These are phyloP conservation scores for Pseudomyrmex flavicornis DNA, from an alignment of 1,140 invertebrate genomes.

Conservation along the genomic window DNA sequence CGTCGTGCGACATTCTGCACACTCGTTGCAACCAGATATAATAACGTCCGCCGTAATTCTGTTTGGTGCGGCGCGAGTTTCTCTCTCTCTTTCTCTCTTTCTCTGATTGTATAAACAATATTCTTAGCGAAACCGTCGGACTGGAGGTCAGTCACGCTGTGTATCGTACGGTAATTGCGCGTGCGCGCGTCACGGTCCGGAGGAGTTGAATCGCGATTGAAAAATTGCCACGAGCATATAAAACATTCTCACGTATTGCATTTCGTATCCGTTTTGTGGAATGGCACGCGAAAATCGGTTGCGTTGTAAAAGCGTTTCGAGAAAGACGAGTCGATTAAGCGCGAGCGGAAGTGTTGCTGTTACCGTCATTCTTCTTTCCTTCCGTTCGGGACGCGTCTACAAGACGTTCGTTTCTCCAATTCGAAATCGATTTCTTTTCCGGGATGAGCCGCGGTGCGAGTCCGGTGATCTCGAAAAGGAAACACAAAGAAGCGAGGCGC, in stretches of 20 bases:
- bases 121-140: conserved; percentile 54
- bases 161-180: conserved; percentile 17
- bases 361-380: conserved; percentile 18
- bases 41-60: background rate
- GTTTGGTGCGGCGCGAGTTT: background rate
- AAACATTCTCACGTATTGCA: conserved; percentile 62
- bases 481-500: background rate
- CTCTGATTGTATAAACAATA: conserved; percentile 31
- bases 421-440: conserved; percentile 35
- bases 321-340: conserved; percentile 50
- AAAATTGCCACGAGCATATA: conserved; percentile 66
- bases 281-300: conserved; percentile 56
- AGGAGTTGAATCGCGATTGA: conserved; percentile 62
- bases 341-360: conserved; percentile 24
- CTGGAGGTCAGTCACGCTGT: conserved; percentile 11
- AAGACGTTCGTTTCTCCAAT: conserved; percentile 3
- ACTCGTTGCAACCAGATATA: background rate
- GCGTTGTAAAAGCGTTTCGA: conserved; percentile 38
- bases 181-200: conserved; percentile 19
- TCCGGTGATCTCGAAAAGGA: background rate
- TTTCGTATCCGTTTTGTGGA: conserved; percentile 54
- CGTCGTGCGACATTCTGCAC: background rate
- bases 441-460: background rate
- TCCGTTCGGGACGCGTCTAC: background rate
- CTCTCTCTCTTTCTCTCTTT: too few species aligned